A percentile compares a stretch with the other conserved stretches of the same genome.
Evolutionary conservation across 1,140 invertebrate species (phyloP).

Genomic region (Aphis craccivora): DNA sequence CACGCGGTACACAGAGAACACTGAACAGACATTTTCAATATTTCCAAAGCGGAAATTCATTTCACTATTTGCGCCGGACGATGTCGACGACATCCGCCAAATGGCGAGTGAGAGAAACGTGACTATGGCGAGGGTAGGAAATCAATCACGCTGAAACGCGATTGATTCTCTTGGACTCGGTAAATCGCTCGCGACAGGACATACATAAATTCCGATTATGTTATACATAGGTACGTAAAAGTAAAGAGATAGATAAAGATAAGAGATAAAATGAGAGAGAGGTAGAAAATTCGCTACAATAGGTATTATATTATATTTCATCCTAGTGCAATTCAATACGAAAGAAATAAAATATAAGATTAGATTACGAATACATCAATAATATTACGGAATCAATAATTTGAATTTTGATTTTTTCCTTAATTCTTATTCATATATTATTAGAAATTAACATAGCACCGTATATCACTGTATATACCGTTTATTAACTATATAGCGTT

Average conservation of each 20-base stretch:
- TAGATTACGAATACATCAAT: background rate
- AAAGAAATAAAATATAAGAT: background rate
- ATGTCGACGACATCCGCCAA: background rate
- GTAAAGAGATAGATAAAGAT: background rate
- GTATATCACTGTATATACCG: background rate
- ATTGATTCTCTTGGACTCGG: slow-evolving; percentile 22
- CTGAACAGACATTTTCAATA: background rate
- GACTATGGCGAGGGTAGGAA: background rate
- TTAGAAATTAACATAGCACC: background rate
- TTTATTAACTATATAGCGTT: background rate
- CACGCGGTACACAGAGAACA: background rate
- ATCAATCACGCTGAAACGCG: background rate
- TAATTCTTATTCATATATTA: too few species aligned
- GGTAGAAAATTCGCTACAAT: background rate
- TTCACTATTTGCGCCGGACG: background rate
- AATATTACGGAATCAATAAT: background rate
- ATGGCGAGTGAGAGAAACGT: background rate
- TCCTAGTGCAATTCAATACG: background rate
- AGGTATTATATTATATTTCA: background rate
- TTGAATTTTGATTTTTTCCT: background rate
- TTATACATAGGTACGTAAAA: background rate
- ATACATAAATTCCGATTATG: slow-evolving; percentile 25
- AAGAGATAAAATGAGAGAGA: too few species aligned
- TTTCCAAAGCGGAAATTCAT: slow-evolving; percentile 25
- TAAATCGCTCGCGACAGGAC: background rate